These are phyloP conservation scores for Aleadryas rufinucha DNA, from an alignment of 2,113 vertebrate genomes.

Conservation along the genomic window DNA sequence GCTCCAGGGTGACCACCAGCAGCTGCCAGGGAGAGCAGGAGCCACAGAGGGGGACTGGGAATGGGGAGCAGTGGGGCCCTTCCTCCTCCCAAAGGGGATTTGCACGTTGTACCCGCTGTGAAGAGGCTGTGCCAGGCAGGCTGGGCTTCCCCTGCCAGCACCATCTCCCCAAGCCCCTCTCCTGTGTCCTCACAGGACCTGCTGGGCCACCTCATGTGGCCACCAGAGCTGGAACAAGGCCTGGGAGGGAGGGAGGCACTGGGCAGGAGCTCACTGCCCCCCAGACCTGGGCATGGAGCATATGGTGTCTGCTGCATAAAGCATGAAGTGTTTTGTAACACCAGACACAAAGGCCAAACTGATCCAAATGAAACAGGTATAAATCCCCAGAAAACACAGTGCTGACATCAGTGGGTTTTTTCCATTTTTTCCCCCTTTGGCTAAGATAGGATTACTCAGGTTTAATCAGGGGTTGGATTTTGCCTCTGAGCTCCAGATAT, in stretches of 20 bases:
- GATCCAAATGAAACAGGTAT: not conserved
- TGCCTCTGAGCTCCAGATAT: not conserved
- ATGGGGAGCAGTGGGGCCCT: not conserved
- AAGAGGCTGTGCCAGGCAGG: not conserved
- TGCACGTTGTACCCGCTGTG: accelerated
- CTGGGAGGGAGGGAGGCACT: accelerated
- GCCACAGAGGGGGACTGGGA: no score
- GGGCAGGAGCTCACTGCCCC: not conserved
- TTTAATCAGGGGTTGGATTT: not conserved
- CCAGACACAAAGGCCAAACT: not conserved
- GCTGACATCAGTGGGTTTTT: not conserved
- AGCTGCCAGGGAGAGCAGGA: accelerated
- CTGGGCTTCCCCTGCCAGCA: not conserved
- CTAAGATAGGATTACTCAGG: not conserved
- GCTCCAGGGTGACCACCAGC: not conserved
- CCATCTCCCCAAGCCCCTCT: accelerated
- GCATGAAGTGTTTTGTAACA: not conserved
- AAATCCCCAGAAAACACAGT: not conserved
- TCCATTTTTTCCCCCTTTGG: not conserved
- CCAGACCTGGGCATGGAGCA: not conserved
- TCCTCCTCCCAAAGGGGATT: not conserved
- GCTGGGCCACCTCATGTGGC: not conserved
- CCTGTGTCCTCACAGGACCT: not conserved
- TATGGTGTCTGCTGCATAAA: not conserved
- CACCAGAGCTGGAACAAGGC: not conserved